These are phyloP conservation scores for Pomacea canaliculata DNA, from an alignment of 2,888 invertebrate genomes.

Conservation along the genomic window DNA sequence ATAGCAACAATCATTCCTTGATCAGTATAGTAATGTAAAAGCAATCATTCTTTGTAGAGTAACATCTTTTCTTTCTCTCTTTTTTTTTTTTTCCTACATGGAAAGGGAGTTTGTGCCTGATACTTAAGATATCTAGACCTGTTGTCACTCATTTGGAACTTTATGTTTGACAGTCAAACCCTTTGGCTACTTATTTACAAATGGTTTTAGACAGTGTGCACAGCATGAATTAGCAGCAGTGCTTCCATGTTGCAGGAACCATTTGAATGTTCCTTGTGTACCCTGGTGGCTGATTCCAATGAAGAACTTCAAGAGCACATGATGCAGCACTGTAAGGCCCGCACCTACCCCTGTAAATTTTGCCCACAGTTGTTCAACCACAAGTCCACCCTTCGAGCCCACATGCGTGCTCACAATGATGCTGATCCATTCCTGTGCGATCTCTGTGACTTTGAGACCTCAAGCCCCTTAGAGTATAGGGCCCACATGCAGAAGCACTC, in stretches of 20 bases:
- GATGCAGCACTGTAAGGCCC: conserved; percentile 66
- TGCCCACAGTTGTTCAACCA: conserved; percentile 64
- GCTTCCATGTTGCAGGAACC: conserved; percentile 42
- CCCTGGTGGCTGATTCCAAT: conserved; percentile 58
- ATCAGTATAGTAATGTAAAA: no score
- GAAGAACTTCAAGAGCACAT: conserved; percentile 65
- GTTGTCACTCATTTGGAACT: no score
- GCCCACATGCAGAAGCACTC: conserved; percentile 39
- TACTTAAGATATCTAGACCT: no score
- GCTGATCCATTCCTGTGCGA: conserved; percentile 57
- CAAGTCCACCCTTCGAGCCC: conserved; percentile 66
- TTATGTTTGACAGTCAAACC: no score
- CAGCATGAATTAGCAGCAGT: no score
- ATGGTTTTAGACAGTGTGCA: no score
- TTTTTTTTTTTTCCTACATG: no score
- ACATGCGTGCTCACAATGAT: conserved; percentile 63
- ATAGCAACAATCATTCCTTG: no score
- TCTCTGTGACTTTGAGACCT: conserved; percentile 61
- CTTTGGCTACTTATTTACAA: no score
- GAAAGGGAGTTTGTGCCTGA: no score
- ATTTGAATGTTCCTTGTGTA: conserved; percentile 66
- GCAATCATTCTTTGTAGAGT: no score
- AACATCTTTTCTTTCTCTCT: no score
- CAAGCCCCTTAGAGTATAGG: conserved; percentile 45
- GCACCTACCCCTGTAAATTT: conserved; percentile 64